Base-by-base conservation (phyloP, 2,113 vertebrate genomes). In the Ptyas mucosa region DNA sequence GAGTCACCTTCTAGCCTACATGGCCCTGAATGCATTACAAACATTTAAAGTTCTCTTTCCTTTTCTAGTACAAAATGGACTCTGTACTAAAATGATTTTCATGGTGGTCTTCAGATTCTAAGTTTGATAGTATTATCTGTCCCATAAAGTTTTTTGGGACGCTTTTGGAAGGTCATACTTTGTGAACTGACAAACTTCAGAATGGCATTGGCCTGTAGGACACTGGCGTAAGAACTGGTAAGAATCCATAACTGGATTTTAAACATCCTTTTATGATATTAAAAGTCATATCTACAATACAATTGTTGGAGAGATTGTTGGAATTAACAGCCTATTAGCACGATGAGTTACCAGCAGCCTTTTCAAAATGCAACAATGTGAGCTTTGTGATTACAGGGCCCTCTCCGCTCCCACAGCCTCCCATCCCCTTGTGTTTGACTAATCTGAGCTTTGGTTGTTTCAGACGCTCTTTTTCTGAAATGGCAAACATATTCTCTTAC, bases 251-350 rank as follows among this genome's bases (percentile, higher is more conserved):
- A 92, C 92, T 95, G 94, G 95, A 89, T 96, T 97, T 97, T 97
- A 97, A 95, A 92, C 0, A 0, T 96, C 92, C 95, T 94, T 98
- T 98, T 96, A 97, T 10, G 61, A 96, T 95, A 95, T 92, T 97
- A 95, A 96, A 96, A 97, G 95, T 97, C 97, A 97, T 96, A 93
- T 90, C 94, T 95, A 89, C 95, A 95, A 95, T 96, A 95, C 95
- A 96, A 95, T 95, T 94, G 95, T 97, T 97, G 95, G 96, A 97
- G 96, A 95, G 95, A 91, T 92, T 91, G 95, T 98, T 98, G 97
- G 97, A 97, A 96, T 97, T 97, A 97, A 97, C 97, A 51, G 94
- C 96, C 96, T 97, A 97, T 97, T 96, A 97, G 95, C 96, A 97
- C 97, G 97, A 97, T 94, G 97, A 96, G 95, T 97, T 97, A 96